phyloP scores from a whole-genome alignment of 2,113 vertebrate species.

The Podiceps cristatus region DNA sequence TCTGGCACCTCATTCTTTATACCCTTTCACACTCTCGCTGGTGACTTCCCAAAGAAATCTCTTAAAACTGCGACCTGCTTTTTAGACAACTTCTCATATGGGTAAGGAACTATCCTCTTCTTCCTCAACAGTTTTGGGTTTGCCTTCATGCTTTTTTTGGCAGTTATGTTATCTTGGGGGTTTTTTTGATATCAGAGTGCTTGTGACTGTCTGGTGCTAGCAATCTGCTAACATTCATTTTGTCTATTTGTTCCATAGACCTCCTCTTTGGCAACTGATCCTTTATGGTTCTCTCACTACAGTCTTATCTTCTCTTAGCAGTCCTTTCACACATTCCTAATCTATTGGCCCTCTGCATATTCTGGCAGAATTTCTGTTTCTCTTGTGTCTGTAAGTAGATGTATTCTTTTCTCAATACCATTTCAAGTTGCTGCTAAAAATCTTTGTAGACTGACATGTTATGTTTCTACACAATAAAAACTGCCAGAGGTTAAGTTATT shows the following conservation, averaged over 20 bases:
- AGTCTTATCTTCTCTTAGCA: background rate
- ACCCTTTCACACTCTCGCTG: background rate
- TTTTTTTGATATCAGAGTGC: background rate
- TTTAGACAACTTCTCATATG: background rate
- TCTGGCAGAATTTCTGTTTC: background rate
- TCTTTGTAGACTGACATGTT: background rate
- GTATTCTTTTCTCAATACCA: background rate
- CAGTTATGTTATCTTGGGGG: rapidly evolving
- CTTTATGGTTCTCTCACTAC: background rate
- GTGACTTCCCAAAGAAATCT: background rate
- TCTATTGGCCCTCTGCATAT: background rate
- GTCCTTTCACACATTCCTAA: background rate
- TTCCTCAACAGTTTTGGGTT: background rate
- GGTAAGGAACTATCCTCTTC: background rate
- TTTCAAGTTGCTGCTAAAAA: background rate
- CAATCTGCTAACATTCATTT: background rate
- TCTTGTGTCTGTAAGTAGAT: background rate
- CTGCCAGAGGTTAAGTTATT: background rate
- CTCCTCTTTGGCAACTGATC: background rate
- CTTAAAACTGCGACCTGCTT: background rate
- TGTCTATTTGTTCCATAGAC: background rate
- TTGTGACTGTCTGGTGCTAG: background rate
- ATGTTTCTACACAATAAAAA: background rate
- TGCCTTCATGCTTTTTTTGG: background rate
- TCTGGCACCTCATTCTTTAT: background rate